Percentiles rank a stretch among this genome's conserved stretches.
Evolutionary conservation across 2,797 vertebrate genomes (phyloP).

Genomic region (Malurus leucopterus): DNA sequence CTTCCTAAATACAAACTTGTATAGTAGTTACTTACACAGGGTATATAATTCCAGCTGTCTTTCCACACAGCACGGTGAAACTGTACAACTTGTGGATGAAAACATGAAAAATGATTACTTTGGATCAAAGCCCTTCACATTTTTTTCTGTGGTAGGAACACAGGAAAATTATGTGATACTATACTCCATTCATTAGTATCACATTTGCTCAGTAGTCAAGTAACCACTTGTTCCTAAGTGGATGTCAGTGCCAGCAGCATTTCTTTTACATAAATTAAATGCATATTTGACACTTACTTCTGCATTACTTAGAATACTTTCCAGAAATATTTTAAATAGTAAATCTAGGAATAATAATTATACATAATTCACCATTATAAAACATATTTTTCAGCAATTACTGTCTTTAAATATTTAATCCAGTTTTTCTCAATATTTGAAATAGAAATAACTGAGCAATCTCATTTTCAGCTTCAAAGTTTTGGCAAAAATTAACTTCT

Average conservation of each 20-base stretch:
- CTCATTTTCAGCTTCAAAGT: background rate
- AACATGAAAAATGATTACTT: background rate
- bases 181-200: background rate
- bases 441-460: background rate
- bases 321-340: background rate
- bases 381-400: background rate
- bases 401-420: background rate
- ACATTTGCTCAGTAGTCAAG: background rate
- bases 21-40: background rate
- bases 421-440: background rate
- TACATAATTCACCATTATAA: background rate
- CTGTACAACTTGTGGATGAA: background rate
- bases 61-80: background rate
- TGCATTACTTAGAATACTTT: background rate
- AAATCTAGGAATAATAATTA: background rate
- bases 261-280: background rate
- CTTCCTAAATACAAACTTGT: background rate
- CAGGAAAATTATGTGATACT: background rate
- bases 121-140: background rate
- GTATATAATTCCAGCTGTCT: background rate
- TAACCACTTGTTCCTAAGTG: background rate
- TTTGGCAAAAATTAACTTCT: background rate
- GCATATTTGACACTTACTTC: background rate
- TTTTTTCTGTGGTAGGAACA: background rate
- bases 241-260: background rate